Evolutionary conservation across 2,113 vertebrate species (phyloP).

Genomic region (Mormoops blainvillei): DNA sequence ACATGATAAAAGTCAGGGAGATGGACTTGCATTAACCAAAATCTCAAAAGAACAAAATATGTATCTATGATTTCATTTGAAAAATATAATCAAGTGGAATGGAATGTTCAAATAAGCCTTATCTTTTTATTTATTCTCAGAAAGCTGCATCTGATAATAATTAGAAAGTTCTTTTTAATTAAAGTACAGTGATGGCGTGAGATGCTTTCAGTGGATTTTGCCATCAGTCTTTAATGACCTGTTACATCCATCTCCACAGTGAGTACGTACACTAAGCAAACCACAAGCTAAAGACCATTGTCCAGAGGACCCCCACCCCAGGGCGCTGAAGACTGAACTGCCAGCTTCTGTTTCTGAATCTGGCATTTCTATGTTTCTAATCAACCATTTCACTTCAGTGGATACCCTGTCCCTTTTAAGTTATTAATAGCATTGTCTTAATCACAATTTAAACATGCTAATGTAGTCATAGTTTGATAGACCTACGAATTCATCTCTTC

Average conservation of each 20-base stretch:
- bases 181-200: neutral
- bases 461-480: neutral
- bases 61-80: neutral
- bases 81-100: neutral
- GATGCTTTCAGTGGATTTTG: neutral
- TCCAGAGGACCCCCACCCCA: neutral
- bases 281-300: neutral
- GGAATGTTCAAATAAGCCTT: neutral
- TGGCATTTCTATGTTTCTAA: neutral
- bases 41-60: neutral
- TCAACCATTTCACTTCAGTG: neutral
- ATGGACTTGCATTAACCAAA: neutral
- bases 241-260: neutral
- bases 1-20: neutral
- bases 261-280: neutral
- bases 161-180: neutral
- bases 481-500: neutral
- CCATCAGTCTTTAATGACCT: neutral
- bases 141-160: neutral
- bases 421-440: neutral
- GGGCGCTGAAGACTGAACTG: neutral
- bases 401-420: neutral
- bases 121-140: neutral
- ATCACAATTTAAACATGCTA: neutral
- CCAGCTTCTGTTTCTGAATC: neutral